Base-by-base conservation (phyloP, 2,888 invertebrate species). In the Folsomia candida region DNA sequence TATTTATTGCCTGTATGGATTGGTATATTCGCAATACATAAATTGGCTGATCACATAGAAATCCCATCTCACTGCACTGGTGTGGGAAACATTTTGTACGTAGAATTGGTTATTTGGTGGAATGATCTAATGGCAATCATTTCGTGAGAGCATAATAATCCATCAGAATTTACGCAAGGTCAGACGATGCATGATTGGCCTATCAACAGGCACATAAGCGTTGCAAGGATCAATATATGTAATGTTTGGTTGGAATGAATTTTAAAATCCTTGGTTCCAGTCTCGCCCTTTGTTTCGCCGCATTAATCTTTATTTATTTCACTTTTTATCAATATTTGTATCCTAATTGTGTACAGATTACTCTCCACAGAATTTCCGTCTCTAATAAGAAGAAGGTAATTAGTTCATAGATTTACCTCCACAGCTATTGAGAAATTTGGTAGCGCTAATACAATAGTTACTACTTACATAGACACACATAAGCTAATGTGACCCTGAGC, bases 71-170 rank as follows among this genome's bases (percentile, higher is more conserved):
- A n/a, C n/a, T n/a, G n/a, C n/a, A n/a, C n/a, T n/a, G n/a, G n/a
- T n/a, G n/a, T n/a, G n/a, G n/a, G n/a, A n/a, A n/a, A n/a, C n/a
- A n/a, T n/a, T n/a, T n/a, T n/a, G n/a, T n/a, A n/a, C n/a, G n/a
- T n/a, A n/a, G n/a, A n/a, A n/a, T 4, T 37, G 37, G 4, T 37
- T 9, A 14, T 37, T 37, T 37, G 37, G 37, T 22, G 54, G 6
- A 54, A 47, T 47, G 47, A 47, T 18, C 9, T 47, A 47, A 47
- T 47, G 47, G 9, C 18, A 47, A 47, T 47, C 47, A 54, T 54
- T 61, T 61, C 61, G 61, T 61, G 61, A 61, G 27, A 28, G 28
- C 26, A 61, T n/a, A 61, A 61, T 61, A 26, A 61, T 2, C 54
- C 54, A 54, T 54, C 54, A 54, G 20, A 37, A 9, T 37, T 37